These are phyloP conservation scores for Dryocosmus kuriphilus DNA, from an alignment of 2,888 invertebrate species.

Conservation along the genomic window DNA sequence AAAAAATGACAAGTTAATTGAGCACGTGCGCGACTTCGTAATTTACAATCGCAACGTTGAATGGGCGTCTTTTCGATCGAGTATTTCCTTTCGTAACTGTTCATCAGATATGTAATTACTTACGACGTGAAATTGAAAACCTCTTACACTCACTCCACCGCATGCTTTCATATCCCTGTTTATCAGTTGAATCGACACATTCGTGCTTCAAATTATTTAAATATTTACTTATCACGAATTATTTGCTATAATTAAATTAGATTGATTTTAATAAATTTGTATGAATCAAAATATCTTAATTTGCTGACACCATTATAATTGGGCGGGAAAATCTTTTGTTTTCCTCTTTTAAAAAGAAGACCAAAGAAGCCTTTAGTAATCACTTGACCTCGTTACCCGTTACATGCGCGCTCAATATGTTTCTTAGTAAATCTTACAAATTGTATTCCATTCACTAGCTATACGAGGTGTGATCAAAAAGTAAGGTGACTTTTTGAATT, in stretches of 20 bases:
- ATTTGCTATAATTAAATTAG: not conserved
- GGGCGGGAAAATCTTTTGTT: too few species aligned
- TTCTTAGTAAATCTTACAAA: too few species aligned
- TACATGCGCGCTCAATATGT: too few species aligned
- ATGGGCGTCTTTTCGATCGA: slow-evolving; percentile 19
- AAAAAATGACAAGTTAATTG: slow-evolving; percentile 6
- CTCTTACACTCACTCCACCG: not conserved
- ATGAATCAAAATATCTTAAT: too few species aligned
- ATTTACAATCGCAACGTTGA: slow-evolving; percentile 15
- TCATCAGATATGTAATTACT: slow-evolving; percentile 36
- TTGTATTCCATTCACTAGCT: too few species aligned
- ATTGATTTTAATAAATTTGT: too few species aligned
- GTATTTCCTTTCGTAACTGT: slow-evolving; percentile 10
- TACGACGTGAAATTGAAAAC: slow-evolving; percentile 17
- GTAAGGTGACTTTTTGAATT: too few species aligned
- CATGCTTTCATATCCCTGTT: not conserved
- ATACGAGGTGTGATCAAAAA: too few species aligned
- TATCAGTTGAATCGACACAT: not conserved
- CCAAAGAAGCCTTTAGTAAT: too few species aligned
- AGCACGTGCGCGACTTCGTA: slow-evolving; percentile 20
- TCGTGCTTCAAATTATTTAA: not conserved
- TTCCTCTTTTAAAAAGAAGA: too few species aligned
- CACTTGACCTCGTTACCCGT: too few species aligned
- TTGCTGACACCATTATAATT: too few species aligned
- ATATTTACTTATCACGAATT: not conserved